These are phyloP conservation scores for Montipora cactus DNA, from an alignment of 64 coral and sea anemone genomes.

Conservation along the genomic window DNA sequence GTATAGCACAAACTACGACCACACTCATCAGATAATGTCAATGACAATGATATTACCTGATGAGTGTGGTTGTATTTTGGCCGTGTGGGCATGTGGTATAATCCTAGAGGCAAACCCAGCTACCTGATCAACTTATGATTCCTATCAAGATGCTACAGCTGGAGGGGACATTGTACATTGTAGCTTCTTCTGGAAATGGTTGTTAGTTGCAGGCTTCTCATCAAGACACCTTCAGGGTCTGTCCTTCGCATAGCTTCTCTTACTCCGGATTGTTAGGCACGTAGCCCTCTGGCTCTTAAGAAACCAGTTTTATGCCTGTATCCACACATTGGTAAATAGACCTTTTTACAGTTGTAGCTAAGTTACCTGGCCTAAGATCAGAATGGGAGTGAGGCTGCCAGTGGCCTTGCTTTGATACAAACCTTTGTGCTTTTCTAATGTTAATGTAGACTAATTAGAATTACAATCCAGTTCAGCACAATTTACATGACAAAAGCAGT, in stretches of 20 bases:
- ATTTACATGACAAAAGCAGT: too few relatives aligned
- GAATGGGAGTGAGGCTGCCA: too few relatives aligned
- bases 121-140: conserved; percentile 69
- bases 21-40: too few relatives aligned
- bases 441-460: too few relatives aligned
- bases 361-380: too few relatives aligned
- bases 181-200: conserved; percentile 31
- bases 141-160: conserved; percentile 45
- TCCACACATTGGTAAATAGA: neutral
- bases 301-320: conserved; percentile 53
- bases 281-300: conserved; percentile 8
- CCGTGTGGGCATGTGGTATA: neutral
- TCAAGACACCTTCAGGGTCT: conserved; percentile 37
- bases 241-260: conserved; percentile 53
- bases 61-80: too few relatives aligned
- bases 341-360: too few relatives aligned
- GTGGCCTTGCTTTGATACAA: too few relatives aligned
- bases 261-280: conserved; percentile 18
- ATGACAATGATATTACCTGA: too few relatives aligned
- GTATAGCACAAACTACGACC: too few relatives aligned
- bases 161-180: conserved; percentile 33
- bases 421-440: too few relatives aligned
- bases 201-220: conserved; percentile 42
- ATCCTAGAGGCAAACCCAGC: neutral
- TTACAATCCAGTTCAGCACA: too few relatives aligned